Evolutionary conservation across 53 echinoderm and acorn worm genomes (phyloP), one percentile per base, ranked within the genome.

Genomic region (Actinopyga echinites): DNA sequence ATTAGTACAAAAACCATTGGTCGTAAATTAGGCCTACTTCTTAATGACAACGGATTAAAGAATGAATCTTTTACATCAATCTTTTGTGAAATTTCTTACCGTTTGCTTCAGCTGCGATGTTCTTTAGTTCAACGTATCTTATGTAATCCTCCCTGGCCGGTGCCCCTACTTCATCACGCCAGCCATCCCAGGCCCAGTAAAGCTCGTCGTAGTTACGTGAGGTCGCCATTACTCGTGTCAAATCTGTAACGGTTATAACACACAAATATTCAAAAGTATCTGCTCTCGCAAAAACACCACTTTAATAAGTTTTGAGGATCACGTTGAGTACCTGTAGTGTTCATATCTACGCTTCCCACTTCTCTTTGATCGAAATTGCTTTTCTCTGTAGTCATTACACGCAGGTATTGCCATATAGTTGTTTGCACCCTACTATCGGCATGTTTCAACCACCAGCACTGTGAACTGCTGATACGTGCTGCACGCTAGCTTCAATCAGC

Each of bases 61-160:
- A 29, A 6, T 60, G 24, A 68, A 68, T 0, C 5, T 33, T 31
- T 31, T 12, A 36, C 15, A 32, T 69, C 22, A 8, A n/a, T 69
- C 40, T 69, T 3, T 6, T 12, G 9, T 34, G 13, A 4, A 79
- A 54, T 6, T 29, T 58, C 73, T 74, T 84, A 95, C 95, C 92
- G 33, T 90, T 92, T 26, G 85, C 90, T 30, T 74, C 20, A 21
- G 95, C 95, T 6, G 88, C 92, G 23, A 88, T 12, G 36, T 95
- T 92, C 35, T 84, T 86, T 0, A 95, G 88, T 28, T 92, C 88
- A 28, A 92, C 95, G 69, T 93, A 90, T 83, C 93, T 32, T 26
- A 19, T 37, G 62, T 89, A 93, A 35, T 74, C 64, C 3, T 65
- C 19, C 5, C 84, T 67, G 22, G 89, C 82, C 20, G 69, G 85